Evolutionary conservation across 2,888 invertebrate species (phyloP).

Genomic region (Oithona nana): DNA sequence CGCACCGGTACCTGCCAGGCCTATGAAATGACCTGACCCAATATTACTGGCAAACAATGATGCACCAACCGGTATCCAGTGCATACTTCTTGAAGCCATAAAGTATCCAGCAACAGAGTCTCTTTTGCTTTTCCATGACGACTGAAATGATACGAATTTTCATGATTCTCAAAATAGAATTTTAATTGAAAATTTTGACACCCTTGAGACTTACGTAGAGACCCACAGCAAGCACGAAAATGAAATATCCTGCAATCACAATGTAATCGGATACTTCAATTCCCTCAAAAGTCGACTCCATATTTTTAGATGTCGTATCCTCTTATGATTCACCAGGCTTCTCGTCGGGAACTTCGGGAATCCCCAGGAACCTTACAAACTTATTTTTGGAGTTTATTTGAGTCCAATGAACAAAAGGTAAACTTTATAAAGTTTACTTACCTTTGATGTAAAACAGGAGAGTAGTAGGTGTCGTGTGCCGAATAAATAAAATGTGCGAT

Average conservation of each 20-base stretch:
- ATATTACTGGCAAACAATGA: slow-evolving; percentile 34
- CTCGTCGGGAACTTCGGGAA: no score
- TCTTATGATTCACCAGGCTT: no score
- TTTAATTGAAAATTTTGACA: neutral
- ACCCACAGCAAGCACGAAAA: slow-evolving; percentile 25
- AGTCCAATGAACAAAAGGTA: no score
- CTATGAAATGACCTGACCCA: slow-evolving; percentile 34
- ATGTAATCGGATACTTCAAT: slow-evolving; percentile 24
- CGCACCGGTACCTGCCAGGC: slow-evolving; percentile 32
- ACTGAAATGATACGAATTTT: slow-evolving; percentile 20
- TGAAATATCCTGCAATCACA: slow-evolving; percentile 25
- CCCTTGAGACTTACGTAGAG: slow-evolving; percentile 24
- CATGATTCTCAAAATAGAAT: neutral
- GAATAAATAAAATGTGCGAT: no score
- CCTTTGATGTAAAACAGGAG: no score
- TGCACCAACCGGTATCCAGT: slow-evolving; percentile 34
- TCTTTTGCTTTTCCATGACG: slow-evolving; percentile 23
- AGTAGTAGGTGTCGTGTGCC: no score
- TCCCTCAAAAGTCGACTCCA: neutral
- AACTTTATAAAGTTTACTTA: no score
- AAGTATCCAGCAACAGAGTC: slow-evolving; percentile 29
- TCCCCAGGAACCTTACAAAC: no score
- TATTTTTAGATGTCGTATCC: no score
- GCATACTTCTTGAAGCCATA: slow-evolving; percentile 32
- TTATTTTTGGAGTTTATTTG: no score